Conservation (phyloP, 2,113 vertebrate species). For the Pseudopodoces humilis region DNA sequence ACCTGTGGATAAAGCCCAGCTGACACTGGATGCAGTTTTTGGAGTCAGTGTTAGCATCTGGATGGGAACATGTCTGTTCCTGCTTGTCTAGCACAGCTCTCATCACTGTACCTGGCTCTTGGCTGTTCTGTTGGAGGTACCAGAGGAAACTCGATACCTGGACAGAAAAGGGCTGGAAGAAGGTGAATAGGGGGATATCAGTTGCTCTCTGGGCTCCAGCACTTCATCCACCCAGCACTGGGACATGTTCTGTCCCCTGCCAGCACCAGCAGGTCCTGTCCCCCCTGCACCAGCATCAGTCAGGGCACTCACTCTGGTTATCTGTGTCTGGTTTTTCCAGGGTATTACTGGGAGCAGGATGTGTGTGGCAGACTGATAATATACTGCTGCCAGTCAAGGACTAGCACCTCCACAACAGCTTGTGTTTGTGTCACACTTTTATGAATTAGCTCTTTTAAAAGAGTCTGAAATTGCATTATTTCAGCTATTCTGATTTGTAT, state of each 20-base stretch:
- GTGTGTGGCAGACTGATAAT: conserved; percentile 24
- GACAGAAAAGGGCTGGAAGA: neutral
- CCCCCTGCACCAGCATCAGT: accelerated
- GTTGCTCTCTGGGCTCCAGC: neutral
- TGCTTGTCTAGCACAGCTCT: neutral
- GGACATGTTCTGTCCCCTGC: neutral
- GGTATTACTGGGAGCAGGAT: neutral
- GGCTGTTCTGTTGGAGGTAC: neutral
- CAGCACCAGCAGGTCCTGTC: neutral
- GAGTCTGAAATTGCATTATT: conserved; percentile 41
- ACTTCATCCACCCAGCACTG: neutral
- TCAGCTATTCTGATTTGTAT: conserved; percentile 29
- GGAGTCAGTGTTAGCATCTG: neutral
- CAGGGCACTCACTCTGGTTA: neutral
- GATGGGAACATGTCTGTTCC: neutral
- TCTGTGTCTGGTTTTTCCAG: neutral
- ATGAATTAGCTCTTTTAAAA: conserved; percentile 34
- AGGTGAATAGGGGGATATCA: neutral
- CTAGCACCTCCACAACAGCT: conserved; percentile 24
- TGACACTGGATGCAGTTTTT: neutral
- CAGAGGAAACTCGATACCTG: neutral
- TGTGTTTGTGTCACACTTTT: conserved; percentile 14
- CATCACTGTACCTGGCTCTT: accelerated
- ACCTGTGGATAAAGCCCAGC: neutral
- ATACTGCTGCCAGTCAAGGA: conserved; percentile 20